These are phyloP conservation scores for Odontomyia ornata DNA, from an alignment of 2,888 invertebrate genomes.

Conservation along the genomic window DNA sequence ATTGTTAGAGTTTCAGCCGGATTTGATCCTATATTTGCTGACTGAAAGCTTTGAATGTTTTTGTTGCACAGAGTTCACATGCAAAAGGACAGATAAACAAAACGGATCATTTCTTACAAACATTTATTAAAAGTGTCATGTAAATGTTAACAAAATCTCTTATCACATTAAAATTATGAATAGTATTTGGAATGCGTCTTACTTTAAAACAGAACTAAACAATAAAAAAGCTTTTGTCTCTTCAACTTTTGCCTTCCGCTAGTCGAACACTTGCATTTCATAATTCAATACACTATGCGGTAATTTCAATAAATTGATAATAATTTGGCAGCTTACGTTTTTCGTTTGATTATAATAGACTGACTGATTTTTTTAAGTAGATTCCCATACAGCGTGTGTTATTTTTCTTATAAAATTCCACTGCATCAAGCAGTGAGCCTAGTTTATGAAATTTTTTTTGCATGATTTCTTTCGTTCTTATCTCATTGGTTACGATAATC, in stretches of 20 bases:
- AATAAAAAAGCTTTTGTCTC: conserved; percentile 47
- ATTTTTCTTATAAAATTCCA: neutral
- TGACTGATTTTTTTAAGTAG: neutral
- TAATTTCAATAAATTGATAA: conserved; percentile 26
- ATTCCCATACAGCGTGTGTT: neutral
- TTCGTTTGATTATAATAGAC: conserved; percentile 9
- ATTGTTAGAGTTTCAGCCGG: no score
- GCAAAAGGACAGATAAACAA: no score
- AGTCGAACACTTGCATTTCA: conserved; percentile 26
- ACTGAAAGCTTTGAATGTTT: no score
- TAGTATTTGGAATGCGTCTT: conserved; percentile 49
- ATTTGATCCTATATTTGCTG: no score
- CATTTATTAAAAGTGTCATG: conserved; percentile 52
- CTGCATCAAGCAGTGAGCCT: neutral
- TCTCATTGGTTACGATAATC: neutral
- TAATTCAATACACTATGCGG: conserved; percentile 29
- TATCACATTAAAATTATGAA: conserved; percentile 50
- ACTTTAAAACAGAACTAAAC: conserved; percentile 43
- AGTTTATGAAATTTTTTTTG: neutral
- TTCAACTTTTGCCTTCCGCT: conserved; percentile 2
- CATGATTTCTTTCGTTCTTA: neutral
- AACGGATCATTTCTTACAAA: conserved; percentile 47
- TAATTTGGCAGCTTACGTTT: conserved; percentile 48
- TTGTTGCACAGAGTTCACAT: no score
- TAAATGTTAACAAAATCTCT: conserved; percentile 51